These are phyloP conservation scores for Drosophila dunni DNA, from an alignment of 1,140 invertebrate species.

Conservation along the genomic window DNA sequence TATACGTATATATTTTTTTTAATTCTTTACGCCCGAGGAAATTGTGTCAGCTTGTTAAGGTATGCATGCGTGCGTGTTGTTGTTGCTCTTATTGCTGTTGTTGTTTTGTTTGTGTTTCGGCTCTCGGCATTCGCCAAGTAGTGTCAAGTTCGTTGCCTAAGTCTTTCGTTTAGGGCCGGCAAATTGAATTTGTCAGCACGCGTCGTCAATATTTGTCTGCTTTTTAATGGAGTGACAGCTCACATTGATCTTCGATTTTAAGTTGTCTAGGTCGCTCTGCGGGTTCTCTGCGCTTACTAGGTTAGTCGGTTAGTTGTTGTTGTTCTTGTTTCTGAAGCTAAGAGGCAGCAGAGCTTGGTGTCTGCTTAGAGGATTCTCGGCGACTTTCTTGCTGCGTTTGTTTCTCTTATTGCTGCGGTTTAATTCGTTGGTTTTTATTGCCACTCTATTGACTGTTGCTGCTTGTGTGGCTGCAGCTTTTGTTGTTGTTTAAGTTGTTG, in stretches of 20 bases:
- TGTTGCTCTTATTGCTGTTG: slow-evolving; percentile 17
- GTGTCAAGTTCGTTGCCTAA: slow-evolving; percentile 66
- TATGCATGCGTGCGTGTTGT: slow-evolving; percentile 46
- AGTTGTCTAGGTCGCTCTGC: slow-evolving; percentile 69
- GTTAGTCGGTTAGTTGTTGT: slow-evolving; percentile 80
- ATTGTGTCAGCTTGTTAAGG: slow-evolving; percentile 74
- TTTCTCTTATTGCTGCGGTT: slow-evolving; percentile 62
- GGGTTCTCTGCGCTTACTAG: slow-evolving; percentile 76
- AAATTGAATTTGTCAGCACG: slow-evolving; percentile 56
- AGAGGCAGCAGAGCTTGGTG: slow-evolving; percentile 5
- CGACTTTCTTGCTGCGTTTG: slow-evolving; percentile 68
- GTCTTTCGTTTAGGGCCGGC: slow-evolving; percentile 76
- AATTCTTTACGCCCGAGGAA: slow-evolving; percentile 80
- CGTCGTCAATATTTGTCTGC: slow-evolving; percentile 23
- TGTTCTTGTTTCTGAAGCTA: slow-evolving; percentile 11
- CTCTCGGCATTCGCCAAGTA: neutral
- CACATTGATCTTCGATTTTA: slow-evolving; percentile 5
- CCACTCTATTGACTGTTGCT: slow-evolving; percentile 17
- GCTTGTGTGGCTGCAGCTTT: slow-evolving; percentile 15
- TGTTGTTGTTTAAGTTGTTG: slow-evolving; percentile 14
- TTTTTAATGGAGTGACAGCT: slow-evolving; percentile 26
- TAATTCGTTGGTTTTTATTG: slow-evolving; percentile 43
- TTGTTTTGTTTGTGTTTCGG: slow-evolving; percentile 19
- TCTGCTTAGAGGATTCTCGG: slow-evolving; percentile 64
- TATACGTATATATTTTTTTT: slow-evolving; percentile 41